A percentile compares a stretch with the other conserved stretches of the same genome.
Conservation (phyloP, 2,888 invertebrate genomes). For the Artemia sinica region DNA sequence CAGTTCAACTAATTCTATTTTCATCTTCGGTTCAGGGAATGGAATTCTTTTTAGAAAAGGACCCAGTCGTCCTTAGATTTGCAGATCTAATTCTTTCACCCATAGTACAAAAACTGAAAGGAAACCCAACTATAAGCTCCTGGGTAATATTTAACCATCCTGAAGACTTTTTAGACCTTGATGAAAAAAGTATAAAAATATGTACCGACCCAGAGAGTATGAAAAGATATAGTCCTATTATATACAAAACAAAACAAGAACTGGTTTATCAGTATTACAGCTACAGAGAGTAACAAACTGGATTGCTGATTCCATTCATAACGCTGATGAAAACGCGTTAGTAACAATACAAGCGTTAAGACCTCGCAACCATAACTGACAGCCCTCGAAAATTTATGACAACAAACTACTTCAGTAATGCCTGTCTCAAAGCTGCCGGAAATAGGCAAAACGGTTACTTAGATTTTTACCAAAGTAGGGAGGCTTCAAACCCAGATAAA, state of each 20-base stretch:
- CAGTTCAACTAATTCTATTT: background rate
- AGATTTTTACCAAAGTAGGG: background rate
- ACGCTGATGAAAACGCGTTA: background rate
- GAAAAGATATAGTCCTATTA: background rate
- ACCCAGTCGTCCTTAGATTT: background rate
- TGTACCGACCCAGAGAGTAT: constrained; percentile 6
- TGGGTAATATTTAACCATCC: background rate
- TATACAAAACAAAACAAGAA: constrained; percentile 5
- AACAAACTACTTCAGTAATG: background rate
- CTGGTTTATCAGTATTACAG: background rate
- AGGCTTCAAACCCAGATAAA: background rate
- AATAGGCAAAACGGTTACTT: constrained; percentile 3
- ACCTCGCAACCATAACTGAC: constrained; percentile 4
- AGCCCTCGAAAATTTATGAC: background rate
- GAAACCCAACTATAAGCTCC: constrained; percentile 1
- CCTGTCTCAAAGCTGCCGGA: background rate
- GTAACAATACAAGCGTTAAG: background rate
- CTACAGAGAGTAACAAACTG: constrained; percentile 6
- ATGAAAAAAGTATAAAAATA: background rate
- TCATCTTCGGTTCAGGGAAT: background rate
- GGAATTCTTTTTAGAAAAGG: constrained; percentile 1
- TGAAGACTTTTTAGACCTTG: background rate
- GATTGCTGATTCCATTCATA: background rate
- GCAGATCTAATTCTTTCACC: background rate
- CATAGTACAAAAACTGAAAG: constrained; percentile 4